A percentile compares a stretch with the other conserved stretches of the same genome.
Conservation (phyloP, 2,797 vertebrate species). For the Gambelia wislizenii region DNA sequence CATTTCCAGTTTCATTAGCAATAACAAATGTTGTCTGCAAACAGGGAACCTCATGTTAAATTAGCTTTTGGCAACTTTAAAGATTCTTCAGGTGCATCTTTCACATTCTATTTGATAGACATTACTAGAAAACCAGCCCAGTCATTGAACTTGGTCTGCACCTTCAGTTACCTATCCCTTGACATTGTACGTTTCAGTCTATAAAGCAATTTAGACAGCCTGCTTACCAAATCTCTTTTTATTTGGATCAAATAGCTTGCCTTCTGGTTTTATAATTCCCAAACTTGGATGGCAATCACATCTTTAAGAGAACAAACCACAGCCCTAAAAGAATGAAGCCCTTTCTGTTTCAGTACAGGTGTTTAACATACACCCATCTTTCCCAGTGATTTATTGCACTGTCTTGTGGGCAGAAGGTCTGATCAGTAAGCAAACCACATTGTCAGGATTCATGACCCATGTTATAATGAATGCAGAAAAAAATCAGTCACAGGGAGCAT, state of each 20-base stretch:
- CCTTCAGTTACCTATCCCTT: constrained; percentile 4
- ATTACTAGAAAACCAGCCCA: background rate
- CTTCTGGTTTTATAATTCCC: constrained; percentile 25
- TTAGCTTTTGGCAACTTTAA: constrained; percentile 8
- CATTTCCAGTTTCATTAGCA: background rate
- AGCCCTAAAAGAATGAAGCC: background rate
- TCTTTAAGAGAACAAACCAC: background rate
- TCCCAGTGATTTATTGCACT: constrained; percentile 56
- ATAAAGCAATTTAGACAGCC: background rate
- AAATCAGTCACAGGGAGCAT: constrained; percentile 35
- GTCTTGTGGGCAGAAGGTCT: constrained; percentile 42
- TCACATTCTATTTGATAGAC: constrained; percentile 25
- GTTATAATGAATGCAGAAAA: constrained; percentile 1
- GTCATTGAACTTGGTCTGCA: background rate
- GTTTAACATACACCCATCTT: constrained; percentile 43
- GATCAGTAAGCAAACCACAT: constrained; percentile 42
- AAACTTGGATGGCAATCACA: constrained; percentile 11
- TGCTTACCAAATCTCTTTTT: constrained; percentile 30
- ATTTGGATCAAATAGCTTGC: background rate
- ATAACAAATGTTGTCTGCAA: constrained; percentile 3
- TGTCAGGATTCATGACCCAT: constrained; percentile 29
- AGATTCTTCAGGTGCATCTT: constrained; percentile 18
- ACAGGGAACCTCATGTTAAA: background rate
- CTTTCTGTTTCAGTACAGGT: constrained; percentile 39
- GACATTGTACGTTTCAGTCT: background rate